These are phyloP conservation scores for Xerus rutilus DNA, from an alignment of 2,797 vertebrate species.

Conservation along the genomic window DNA sequence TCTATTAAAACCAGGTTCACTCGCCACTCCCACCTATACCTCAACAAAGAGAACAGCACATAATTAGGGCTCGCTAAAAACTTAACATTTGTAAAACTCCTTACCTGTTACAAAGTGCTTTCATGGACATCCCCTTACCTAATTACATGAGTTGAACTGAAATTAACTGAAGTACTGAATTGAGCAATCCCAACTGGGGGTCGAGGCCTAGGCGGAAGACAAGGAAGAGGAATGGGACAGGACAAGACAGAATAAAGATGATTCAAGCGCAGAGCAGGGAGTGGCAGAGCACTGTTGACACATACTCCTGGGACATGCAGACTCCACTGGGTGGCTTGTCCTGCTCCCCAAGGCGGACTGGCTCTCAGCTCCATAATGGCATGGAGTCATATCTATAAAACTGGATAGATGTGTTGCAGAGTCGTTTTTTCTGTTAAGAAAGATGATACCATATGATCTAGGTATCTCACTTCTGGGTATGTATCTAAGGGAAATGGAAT, in stretches of 20 bases:
- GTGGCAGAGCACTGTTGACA: fast-evolving
- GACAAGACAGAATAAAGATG: not conserved
- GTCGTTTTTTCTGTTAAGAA: not conserved
- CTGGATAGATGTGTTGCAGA: not conserved
- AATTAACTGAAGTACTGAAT: conserved; percentile 5
- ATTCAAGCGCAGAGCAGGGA: not conserved
- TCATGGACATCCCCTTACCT: not conserved
- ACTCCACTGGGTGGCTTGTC: not conserved
- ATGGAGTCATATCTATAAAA: not conserved
- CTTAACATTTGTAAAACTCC: conserved; percentile 33
- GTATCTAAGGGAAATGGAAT: not conserved
- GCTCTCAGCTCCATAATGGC: not conserved
- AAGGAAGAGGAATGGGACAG: not conserved
- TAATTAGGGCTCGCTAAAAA: not conserved
- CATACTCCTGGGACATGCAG: not conserved
- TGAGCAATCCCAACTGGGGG: not conserved
- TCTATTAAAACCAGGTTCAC: not conserved
- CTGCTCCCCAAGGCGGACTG: not conserved
- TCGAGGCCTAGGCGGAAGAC: not conserved
- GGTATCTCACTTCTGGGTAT: not conserved
- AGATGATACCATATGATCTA: not conserved
- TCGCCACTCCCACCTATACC: not conserved
- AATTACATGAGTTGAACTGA: conserved; percentile 29
- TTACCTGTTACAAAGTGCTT: conserved; percentile 47
- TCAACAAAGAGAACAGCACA: not conserved